Base-by-base conservation (phyloP, 2,797 vertebrate genomes). In the Streptopelia turtur region DNA sequence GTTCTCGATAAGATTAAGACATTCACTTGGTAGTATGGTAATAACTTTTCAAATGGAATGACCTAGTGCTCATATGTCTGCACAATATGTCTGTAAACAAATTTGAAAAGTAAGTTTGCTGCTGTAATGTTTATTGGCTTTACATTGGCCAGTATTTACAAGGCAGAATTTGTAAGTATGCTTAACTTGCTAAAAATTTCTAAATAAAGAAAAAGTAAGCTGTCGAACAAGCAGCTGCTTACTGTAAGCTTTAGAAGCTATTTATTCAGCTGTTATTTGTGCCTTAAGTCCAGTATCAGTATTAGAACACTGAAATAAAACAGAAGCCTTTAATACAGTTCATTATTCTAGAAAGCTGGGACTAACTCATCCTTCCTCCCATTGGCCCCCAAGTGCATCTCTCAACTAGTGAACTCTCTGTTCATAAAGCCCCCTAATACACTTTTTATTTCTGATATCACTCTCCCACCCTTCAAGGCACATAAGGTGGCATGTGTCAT, bases 251-350 rank as follows among this genome's bases (percentile, higher is more conserved):
- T 86, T 75, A 61, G 87, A 87, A 92, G 65, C 35, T 92, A 78
- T 96, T 95, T 96, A 43, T 93, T 94, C 93, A 96, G 93, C 78
- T 92, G 90, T 37, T 52, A 49, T 81, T 95, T 94, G 61, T 72
- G 61, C 37, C 61, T 63, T 55, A 78, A 81, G 33, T 76, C 52
- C 30, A 86, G 7, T 80, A 70, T 72, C 57, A 66, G 45, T 72
- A 55, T 80, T 68, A 88, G 84, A 90, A 83, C 12, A 77, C 15
- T 64, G 74, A 30, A 87, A 71, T 84, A 84, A 80, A 79, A 59
- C 41, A 83, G 60, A 88, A 83, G 64, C 60, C 64, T 89, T 93
- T 84, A 87, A 63, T 80, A 37, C 30, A 72, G 64, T 84, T 94
- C 43, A 49, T 94, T 94, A 41, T 59, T 88, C 33, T 64, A 56